A percentile compares a stretch with the other conserved stretches of the same genome.
Conservation (phyloP, 1,140 invertebrate genomes). For the Metaphire vulgaris region DNA sequence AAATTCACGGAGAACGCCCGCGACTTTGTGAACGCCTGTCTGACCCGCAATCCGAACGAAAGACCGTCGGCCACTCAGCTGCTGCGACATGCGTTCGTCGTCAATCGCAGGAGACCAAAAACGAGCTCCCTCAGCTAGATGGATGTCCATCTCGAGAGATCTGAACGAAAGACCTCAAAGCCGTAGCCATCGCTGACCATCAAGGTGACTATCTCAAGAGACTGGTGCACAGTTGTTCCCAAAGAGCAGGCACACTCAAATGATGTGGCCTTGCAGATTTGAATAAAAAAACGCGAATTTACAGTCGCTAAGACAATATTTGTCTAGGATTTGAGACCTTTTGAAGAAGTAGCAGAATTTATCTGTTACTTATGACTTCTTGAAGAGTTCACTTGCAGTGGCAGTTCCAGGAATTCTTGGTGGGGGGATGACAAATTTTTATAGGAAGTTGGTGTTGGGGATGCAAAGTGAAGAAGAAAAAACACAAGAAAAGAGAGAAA, state of each 20-base stretch:
- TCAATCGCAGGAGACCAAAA: conserved; percentile 7
- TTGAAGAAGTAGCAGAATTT: too few relatives aligned
- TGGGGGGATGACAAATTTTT: too few relatives aligned
- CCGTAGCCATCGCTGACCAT: background rate
- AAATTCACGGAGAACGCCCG: conserved; percentile 42
- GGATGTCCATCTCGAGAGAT: too few relatives aligned
- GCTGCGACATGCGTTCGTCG: conserved; percentile 33
- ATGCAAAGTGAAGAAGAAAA: too few relatives aligned
- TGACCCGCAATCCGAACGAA: conserved; percentile 41
- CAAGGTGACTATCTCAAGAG: background rate
- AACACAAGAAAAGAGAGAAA: too few relatives aligned
- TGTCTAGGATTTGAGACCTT: background rate
- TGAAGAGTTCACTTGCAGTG: too few relatives aligned
- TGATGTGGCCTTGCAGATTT: background rate
- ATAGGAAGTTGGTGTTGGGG: too few relatives aligned
- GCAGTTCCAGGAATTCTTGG: too few relatives aligned
- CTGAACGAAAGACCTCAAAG: background rate
- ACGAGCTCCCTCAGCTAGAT: background rate
- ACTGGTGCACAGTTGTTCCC: background rate
- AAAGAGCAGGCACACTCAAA: background rate
- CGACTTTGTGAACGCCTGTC: conserved; percentile 44
- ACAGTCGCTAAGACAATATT: background rate
- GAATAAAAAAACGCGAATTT: background rate
- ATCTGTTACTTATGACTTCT: too few relatives aligned
- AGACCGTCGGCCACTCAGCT: conserved; percentile 38